Evolutionary conservation across 2,888 invertebrate species (phyloP).

Genomic region (Punctoribates punctum): DNA sequence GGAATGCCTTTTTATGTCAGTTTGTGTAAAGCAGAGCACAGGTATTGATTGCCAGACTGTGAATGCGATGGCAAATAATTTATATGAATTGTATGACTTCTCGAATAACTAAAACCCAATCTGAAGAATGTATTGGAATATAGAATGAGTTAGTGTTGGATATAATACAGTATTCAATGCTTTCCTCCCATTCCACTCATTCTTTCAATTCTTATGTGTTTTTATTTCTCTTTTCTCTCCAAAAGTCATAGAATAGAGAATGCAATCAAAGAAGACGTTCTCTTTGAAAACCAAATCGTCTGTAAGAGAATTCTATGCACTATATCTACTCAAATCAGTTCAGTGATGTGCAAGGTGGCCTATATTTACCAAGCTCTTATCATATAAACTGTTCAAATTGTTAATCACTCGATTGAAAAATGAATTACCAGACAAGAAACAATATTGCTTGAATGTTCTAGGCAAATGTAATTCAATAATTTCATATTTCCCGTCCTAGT

Average conservation of each 20-base stretch:
- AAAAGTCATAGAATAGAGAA: slow-evolving; percentile 10
- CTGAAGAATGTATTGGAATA: not conserved
- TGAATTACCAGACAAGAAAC: no score
- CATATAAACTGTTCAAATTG: no score
- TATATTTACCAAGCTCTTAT: no score
- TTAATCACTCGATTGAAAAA: no score
- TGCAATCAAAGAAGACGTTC: slow-evolving; percentile 30
- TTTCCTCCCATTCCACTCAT: slow-evolving; percentile 33
- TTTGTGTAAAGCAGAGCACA: slow-evolving; percentile 12
- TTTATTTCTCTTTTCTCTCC: not conserved
- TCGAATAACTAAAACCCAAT: slow-evolving; percentile 28
- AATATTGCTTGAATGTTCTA: no score
- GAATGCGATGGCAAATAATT: slow-evolving; percentile 21
- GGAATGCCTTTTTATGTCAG: slow-evolving; percentile 8
- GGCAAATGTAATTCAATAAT: no score
- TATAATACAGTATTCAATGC: not conserved
- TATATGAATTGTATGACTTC: slow-evolving; percentile 29
- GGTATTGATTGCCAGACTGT: slow-evolving; percentile 26
- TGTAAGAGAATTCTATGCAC: slow-evolving; percentile 35
- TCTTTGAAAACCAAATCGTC: slow-evolving; percentile 29
- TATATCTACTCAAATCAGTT: not conserved
- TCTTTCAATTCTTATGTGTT: not conserved
- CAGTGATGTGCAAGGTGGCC: not conserved
- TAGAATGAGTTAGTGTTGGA: not conserved
- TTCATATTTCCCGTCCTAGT: no score